Percentiles rank a stretch among this genome's conserved stretches.
These are phyloP conservation scores for Watsonalla cultraria DNA, from an alignment of 2,888 invertebrate species.

Conservation along the genomic window DNA sequence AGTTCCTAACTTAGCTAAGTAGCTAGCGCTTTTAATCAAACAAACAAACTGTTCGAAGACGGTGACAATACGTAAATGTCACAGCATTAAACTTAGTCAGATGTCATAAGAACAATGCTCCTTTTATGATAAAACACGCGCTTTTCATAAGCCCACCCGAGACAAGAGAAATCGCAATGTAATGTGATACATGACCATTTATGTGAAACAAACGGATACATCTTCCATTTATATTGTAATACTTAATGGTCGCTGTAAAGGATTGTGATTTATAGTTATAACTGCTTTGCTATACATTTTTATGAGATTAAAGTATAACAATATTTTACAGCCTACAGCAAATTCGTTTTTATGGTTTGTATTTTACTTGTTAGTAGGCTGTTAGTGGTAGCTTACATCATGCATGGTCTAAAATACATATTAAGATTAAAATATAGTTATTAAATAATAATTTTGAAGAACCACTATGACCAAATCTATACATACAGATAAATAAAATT, in stretches of 20 bases:
- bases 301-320: neutral
- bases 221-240: neutral
- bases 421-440: too few relatives aligned
- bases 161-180: neutral
- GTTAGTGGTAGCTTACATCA: too few relatives aligned
- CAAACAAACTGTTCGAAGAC: too few relatives aligned
- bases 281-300: neutral
- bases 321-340: neutral
- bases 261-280: neutral
- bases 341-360: neutral
- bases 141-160: neutral
- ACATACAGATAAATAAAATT: too few relatives aligned
- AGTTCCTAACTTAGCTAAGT: too few relatives aligned
- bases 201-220: neutral
- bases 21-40: too few relatives aligned
- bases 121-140: neutral
- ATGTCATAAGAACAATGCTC: neutral
- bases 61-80: too few relatives aligned
- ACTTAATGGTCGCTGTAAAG: neutral
- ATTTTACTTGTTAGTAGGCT: too few relatives aligned
- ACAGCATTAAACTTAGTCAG: neutral
- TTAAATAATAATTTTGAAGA: too few relatives aligned
- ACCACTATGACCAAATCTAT: too few relatives aligned
- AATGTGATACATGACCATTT: neutral
- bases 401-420: too few relatives aligned